Base-by-base conservation (phyloP, 2,888 invertebrate species). In the Melangyna quadrimaculata region DNA sequence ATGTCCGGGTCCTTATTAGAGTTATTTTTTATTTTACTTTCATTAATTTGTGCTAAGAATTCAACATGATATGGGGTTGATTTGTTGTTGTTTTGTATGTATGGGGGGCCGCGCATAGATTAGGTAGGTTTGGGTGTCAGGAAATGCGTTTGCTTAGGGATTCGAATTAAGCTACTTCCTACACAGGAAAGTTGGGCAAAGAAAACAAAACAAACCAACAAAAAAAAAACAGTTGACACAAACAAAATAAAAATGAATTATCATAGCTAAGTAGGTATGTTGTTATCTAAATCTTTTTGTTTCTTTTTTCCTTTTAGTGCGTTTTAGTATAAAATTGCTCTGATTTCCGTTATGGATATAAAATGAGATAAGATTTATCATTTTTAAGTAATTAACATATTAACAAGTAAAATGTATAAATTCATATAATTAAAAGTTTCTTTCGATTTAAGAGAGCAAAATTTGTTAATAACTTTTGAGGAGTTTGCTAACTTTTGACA, bases 211-310 rank as follows among this genome's bases (percentile, higher is more conserved):
- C 35, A 24, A 59, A n/a, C 22, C 22, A 14, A 19, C 22, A 24
- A 14, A 59, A 19, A 29, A 65, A 45, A 53, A 29, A 40, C 65
- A 75, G 75, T 77, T 78, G 81, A 86, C 81, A 78, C 40, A 61
- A 53, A 65, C 43, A 73, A 55, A 61, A 75, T 48, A 59, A 71
- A 65, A 71, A 80, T 55, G 69, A 80, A 86, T 86, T 86, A 80
- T 84, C 80, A 69, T 61, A 72, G 79, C 75, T 84, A 84, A 84
- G 80, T 84, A 84, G 80, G 80, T 72, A 80, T 84, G 80, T 77
- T 84, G 84, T 84, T 80, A 80, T 45, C 75, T 53, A 17, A 29
- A n/a, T n/a, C n/a, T 32, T 55, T 27, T 72, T 40, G 32, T 61
- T n/a, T 73, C 10, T 2, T 67, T 67, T 53, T 3, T 73, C 10